A percentile compares a stretch with the other conserved stretches of the same genome.
Conservation (phyloP, 2,113 vertebrate species). For the Notarius quadriscutis region DNA sequence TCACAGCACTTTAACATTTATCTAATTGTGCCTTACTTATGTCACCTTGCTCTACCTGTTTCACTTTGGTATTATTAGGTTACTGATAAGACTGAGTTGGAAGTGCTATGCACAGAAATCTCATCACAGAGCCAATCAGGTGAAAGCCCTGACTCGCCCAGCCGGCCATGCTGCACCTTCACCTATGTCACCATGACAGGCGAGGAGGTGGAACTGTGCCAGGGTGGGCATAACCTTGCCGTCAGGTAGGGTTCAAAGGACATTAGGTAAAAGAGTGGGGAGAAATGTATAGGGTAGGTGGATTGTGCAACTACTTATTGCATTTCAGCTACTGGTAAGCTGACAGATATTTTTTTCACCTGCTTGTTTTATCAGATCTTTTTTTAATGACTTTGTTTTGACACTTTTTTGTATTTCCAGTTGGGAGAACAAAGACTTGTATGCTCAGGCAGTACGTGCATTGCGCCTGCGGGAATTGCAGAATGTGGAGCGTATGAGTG, state of each 20-base stretch:
- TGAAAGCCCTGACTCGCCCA: slow-evolving; percentile 92
- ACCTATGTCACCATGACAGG: slow-evolving; percentile 91
- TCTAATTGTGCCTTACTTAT: not conserved
- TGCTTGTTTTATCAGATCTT: not conserved
- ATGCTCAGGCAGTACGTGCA: slow-evolving; percentile 82
- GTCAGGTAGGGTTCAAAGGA: slow-evolving; percentile 76
- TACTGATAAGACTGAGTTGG: slow-evolving; percentile 86
- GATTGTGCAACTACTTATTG: not conserved
- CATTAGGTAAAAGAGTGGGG: not conserved
- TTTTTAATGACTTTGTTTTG: not conserved
- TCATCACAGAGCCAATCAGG: slow-evolving; percentile 87
- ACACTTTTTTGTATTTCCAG: slow-evolving; percentile 64
- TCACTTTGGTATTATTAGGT: slow-evolving; percentile 69
- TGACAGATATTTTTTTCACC: not conserved
- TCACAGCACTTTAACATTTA: not conserved
- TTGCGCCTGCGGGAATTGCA: slow-evolving; percentile 89
- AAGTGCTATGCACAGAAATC: slow-evolving; percentile 90
- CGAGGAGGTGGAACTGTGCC: slow-evolving; percentile 93
- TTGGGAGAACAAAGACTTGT: slow-evolving; percentile 96
- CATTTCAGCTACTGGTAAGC: not conserved
- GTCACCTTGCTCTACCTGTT: not conserved
- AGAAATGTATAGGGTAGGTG: not conserved
- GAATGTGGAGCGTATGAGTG: slow-evolving; percentile 86
- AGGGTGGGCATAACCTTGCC: slow-evolving; percentile 81
- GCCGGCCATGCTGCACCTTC: slow-evolving; percentile 90